phyloP scores from a whole-genome alignment of 2,797 vertebrate genomes.

The Dendrocincla fuliginosa region DNA sequence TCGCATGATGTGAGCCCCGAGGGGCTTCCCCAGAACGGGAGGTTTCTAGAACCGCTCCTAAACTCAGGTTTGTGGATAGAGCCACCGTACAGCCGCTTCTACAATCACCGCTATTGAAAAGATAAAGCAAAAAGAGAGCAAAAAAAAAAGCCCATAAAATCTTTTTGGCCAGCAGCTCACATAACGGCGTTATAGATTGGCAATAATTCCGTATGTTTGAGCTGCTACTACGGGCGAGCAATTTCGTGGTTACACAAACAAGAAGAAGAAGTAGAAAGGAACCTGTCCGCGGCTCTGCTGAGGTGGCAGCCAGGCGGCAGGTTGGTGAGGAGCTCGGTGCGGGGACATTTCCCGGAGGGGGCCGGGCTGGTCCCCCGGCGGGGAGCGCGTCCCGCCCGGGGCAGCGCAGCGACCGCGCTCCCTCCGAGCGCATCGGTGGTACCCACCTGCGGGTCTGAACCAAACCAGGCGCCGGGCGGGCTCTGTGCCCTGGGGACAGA shows the following conservation, averaged over 20 bases:
- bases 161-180: not conserved
- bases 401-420: not conserved
- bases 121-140: not conserved
- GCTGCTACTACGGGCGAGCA: not conserved
- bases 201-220: not conserved
- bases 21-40: not conserved
- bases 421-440: not conserved
- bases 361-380: not conserved
- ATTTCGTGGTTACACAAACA: not conserved
- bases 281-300: not conserved
- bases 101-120: not conserved
- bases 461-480: not conserved
- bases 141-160: no score
- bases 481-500: not conserved
- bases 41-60: not conserved
- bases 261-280: not conserved
- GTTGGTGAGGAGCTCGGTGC: fast-evolving
- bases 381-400: not conserved
- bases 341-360: not conserved
- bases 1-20: not conserved
- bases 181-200: fast-evolving
- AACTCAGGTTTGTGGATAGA: fast-evolving
- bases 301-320: not conserved
- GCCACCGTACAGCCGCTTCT: not conserved
- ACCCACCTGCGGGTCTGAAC: not conserved